These are phyloP conservation scores for Cichladusa arquata DNA, from an alignment of 2,113 vertebrate species.

Conservation along the genomic window DNA sequence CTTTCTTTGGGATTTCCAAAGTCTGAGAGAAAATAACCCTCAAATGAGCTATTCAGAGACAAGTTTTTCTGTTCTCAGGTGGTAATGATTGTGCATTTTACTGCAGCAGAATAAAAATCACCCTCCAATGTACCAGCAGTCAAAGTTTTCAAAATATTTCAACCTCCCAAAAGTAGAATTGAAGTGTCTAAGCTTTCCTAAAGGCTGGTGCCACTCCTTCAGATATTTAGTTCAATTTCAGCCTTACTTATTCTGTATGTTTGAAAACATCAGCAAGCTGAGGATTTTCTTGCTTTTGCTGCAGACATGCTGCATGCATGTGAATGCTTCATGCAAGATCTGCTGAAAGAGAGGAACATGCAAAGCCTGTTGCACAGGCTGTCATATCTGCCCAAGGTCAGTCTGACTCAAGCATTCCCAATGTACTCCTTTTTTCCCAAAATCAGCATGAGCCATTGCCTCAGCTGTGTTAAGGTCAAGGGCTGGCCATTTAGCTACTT, in stretches of 20 bases:
- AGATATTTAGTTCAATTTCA: not conserved
- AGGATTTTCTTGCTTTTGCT: not conserved
- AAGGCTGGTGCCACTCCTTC: not conserved
- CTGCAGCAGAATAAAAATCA: not conserved
- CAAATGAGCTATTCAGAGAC: not conserved
- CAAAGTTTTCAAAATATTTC: not conserved
- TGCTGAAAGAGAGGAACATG: not conserved
- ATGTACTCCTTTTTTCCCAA: not conserved
- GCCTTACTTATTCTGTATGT: not conserved
- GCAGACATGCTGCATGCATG: not conserved
- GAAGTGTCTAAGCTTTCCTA: not conserved
- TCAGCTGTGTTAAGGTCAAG: not conserved
- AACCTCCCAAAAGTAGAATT: not conserved
- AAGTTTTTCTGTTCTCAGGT: not conserved
- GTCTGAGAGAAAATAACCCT: not conserved
- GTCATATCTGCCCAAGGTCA: not conserved
- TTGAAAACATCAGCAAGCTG: not conserved
- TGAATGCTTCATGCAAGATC: not conserved
- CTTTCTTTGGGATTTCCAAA: not conserved
- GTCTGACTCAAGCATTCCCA: accelerated
- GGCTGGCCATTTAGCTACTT: not conserved
- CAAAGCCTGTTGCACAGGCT: not conserved
- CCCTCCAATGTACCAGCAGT: not conserved
- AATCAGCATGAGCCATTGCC: accelerated
- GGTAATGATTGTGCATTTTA: not conserved